These are phyloP conservation scores for Euleptes europaea DNA, from an alignment of 2,113 vertebrate genomes.

Conservation along the genomic window DNA sequence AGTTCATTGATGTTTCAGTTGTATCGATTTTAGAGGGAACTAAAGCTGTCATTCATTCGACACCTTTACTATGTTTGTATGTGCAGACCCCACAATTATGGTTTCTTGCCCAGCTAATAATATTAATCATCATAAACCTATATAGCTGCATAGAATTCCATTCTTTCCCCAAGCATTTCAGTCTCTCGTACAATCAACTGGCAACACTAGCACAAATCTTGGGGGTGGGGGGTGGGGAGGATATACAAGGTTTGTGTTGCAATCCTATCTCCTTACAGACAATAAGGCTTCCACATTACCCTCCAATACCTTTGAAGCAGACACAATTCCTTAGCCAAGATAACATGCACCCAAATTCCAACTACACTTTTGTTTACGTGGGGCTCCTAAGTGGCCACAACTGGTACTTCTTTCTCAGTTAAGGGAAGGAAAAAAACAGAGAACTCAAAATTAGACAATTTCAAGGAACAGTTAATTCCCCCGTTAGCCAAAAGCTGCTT, in stretches of 20 bases:
- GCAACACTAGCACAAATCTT: slow-evolving; percentile 16
- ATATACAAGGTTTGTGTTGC: slow-evolving; percentile 61
- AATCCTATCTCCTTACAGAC: slow-evolving; percentile 74
- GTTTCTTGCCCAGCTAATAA: slow-evolving; percentile 9
- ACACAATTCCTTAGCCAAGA: slow-evolving; percentile 75
- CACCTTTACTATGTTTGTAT: neutral
- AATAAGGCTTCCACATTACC: slow-evolving; percentile 71
- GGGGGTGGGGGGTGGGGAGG: slow-evolving; percentile 3
- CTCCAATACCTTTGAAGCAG: slow-evolving; percentile 74
- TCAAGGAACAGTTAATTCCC: slow-evolving; percentile 47
- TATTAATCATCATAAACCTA: slow-evolving; percentile 17
- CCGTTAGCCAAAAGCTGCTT: slow-evolving; percentile 24
- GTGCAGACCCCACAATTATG: neutral
- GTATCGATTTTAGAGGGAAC: slow-evolving; percentile 9
- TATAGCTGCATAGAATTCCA: neutral
- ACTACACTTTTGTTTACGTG: slow-evolving; percentile 59
- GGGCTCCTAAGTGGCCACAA: slow-evolving; percentile 56
- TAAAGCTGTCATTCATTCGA: slow-evolving; percentile 1
- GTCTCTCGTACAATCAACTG: slow-evolving; percentile 41
- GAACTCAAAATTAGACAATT: slow-evolving; percentile 42
- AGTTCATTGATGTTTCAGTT: slow-evolving; percentile 55
- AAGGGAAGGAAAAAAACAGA: slow-evolving; percentile 30
- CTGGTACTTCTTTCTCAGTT: slow-evolving; percentile 52
- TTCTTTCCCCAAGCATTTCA: slow-evolving; percentile 38
- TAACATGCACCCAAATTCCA: slow-evolving; percentile 73